Evolutionary conservation across 2,888 invertebrate genomes (phyloP).

Genomic region (Shargacucullia verbasci): DNA sequence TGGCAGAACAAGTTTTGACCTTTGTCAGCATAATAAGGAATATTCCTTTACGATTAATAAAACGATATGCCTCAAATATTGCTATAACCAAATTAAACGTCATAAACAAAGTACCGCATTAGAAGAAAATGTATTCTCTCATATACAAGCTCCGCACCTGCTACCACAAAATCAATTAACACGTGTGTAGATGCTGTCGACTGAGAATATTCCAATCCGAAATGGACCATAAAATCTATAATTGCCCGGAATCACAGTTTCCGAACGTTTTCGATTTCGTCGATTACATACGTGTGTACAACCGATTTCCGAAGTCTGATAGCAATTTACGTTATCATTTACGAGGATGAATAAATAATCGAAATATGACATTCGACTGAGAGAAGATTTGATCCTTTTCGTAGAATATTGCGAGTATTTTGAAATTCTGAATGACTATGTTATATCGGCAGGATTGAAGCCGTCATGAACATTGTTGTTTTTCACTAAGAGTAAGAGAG

Average conservation of each 20-base stretch:
- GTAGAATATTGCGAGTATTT: neutral
- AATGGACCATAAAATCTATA: conserved; percentile 67
- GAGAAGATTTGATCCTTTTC: neutral
- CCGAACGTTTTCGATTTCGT: conserved; percentile 75
- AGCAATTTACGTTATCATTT: conserved; percentile 71
- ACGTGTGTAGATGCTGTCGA: conserved; percentile 44
- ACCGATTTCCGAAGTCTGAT: conserved; percentile 77
- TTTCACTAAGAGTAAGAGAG: too few relatives aligned
- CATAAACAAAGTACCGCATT: conserved; percentile 14
- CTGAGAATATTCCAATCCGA: conserved; percentile 57
- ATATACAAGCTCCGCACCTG: conserved; percentile 14
- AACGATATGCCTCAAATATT: too few relatives aligned
- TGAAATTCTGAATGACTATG: neutral
- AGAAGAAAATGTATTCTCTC: conserved; percentile 24
- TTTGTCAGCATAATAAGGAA: too few relatives aligned
- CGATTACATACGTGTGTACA: conserved; percentile 73
- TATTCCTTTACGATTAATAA: too few relatives aligned
- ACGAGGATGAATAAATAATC: conserved; percentile 43
- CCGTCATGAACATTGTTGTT: too few relatives aligned
- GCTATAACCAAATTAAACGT: neutral
- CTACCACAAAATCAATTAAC: conserved; percentile 44
- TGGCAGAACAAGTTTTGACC: too few relatives aligned
- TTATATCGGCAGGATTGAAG: too few relatives aligned
- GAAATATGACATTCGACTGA: conserved; percentile 5
- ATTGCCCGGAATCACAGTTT: conserved; percentile 69